A percentile compares a stretch with the other conserved stretches of the same genome.
These are phyloP conservation scores for Drosophila planitibia DNA, from an alignment of 2,888 invertebrate species.

Conservation along the genomic window DNA sequence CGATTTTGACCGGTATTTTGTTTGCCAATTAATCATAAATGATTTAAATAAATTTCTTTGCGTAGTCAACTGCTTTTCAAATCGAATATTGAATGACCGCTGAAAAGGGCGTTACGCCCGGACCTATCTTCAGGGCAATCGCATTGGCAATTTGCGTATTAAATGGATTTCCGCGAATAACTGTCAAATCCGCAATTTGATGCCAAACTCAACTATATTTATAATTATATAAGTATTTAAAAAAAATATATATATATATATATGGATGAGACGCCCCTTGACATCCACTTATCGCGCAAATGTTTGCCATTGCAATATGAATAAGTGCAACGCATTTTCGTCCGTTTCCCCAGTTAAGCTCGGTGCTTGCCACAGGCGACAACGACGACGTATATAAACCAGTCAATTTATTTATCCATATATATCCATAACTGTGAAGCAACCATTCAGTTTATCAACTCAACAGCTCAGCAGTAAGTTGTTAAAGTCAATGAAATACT, in stretches of 20 bases:
- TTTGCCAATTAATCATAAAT: slow-evolving; percentile 31
- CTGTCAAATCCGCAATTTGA: slow-evolving; percentile 11
- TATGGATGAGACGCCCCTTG: slow-evolving; percentile 58
- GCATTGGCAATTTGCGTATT: slow-evolving; percentile 15
- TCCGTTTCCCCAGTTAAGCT: slow-evolving; percentile 25
- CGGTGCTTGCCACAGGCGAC: slow-evolving; percentile 19
- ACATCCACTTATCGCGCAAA: slow-evolving; percentile 70
- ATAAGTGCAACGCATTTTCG: slow-evolving; percentile 41
- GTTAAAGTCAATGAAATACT: slow-evolving; percentile 1
- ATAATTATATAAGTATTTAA: neutral
- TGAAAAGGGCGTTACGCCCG: slow-evolving; percentile 27
- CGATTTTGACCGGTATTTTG: slow-evolving; percentile 24
- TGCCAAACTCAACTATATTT: neutral
- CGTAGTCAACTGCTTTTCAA: neutral
- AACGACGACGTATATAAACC: neutral
- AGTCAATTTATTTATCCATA: slow-evolving; percentile 2
- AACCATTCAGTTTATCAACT: slow-evolving; percentile 1
- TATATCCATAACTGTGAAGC: neutral
- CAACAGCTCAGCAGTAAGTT: slow-evolving; percentile 19
- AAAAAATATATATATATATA: neutral
- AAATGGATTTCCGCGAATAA: slow-evolving; percentile 31
- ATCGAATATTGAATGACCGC: slow-evolving; percentile 27
- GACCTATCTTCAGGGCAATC: slow-evolving; percentile 46
- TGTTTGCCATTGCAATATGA: slow-evolving; percentile 38
- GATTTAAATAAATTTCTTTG: neutral